Evolutionary conservation across 92 coral and sea anemone species (phyloP).

Genomic region (Epizoanthus illoricatus): DNA sequence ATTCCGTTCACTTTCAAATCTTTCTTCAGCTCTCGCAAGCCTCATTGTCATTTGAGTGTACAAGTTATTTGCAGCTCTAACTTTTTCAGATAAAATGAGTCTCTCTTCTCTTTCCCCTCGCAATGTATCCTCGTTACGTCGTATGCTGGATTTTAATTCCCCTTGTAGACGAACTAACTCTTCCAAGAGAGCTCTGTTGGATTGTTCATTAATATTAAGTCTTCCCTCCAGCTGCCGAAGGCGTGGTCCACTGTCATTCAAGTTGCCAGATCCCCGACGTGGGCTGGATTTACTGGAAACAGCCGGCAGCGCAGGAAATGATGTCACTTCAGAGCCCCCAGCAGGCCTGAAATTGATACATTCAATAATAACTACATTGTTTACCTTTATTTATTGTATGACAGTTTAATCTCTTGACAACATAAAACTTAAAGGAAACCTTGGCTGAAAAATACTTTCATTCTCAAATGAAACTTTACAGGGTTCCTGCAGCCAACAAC

Average conservation of each 20-base stretch:
- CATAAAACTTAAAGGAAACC: too few species aligned
- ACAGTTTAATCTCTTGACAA: too few species aligned
- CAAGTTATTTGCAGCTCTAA: conserved; percentile 85
- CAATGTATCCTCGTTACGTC: conserved; percentile 86
- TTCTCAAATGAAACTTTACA: too few species aligned
- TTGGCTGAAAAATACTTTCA: too few species aligned
- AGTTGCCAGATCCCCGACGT: conserved; percentile 58
- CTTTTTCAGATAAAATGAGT: conserved; percentile 79
- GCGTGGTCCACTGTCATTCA: conserved; percentile 50
- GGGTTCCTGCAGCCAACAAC: too few species aligned
- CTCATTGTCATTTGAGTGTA: conserved; percentile 93
- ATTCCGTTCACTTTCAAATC: conserved; percentile 82
- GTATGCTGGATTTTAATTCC: conserved; percentile 83
- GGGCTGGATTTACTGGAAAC: conserved; percentile 42
- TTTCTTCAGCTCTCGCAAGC: conserved; percentile 89
- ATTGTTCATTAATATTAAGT: conserved; percentile 88
- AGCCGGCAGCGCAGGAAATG: conserved; percentile 73
- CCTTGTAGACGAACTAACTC: conserved; percentile 92
- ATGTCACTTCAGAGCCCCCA: conserved; percentile 41
- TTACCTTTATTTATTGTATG: too few species aligned
- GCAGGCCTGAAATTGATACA: conserved; percentile 29
- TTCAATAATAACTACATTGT: too few species aligned
- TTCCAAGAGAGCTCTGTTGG: conserved; percentile 91
- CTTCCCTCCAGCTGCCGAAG: conserved; percentile 81
- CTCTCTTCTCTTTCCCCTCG: conserved; percentile 88